phyloP scores from a whole-genome alignment of 1,140 invertebrate genomes.

The Chlorops oryzae region DNA sequence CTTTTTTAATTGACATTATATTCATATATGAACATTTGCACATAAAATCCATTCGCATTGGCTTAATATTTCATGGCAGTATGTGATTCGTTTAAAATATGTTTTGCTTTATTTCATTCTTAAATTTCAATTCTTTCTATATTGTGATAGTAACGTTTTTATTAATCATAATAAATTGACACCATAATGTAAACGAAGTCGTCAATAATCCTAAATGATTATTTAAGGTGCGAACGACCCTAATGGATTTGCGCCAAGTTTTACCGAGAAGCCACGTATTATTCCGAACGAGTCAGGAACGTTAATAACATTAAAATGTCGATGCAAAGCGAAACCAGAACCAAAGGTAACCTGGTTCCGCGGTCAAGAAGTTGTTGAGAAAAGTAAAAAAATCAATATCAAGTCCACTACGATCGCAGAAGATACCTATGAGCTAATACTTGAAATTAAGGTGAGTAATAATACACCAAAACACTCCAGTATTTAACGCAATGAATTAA shows the following conservation, averaged over 20 bases:
- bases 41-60: no score
- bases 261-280: constrained; percentile 94
- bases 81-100: no score
- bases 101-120: no score
- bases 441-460: constrained; percentile 75
- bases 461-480: constrained; percentile 1
- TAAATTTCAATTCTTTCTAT: no score
- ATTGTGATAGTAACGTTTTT: no score
- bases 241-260: constrained; percentile 86
- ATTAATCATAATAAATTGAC: no score
- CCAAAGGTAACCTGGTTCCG: constrained; percentile 87
- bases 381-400: constrained; percentile 80
- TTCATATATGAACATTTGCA: no score
- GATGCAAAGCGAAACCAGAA: constrained; percentile 87
- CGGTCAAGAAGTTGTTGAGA: constrained; percentile 75
- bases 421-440: constrained; percentile 81
- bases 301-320: constrained; percentile 92
- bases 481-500: no score
- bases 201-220: no score
- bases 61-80: no score
- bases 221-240: constrained; percentile 83
- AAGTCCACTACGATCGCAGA: constrained; percentile 67
- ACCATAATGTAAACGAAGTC: no score
- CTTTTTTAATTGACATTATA: no score
- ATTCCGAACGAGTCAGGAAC: constrained; percentile 95